These are phyloP conservation scores for Ariopsis seemanni DNA, from an alignment of 2,113 vertebrate species.

Conservation along the genomic window DNA sequence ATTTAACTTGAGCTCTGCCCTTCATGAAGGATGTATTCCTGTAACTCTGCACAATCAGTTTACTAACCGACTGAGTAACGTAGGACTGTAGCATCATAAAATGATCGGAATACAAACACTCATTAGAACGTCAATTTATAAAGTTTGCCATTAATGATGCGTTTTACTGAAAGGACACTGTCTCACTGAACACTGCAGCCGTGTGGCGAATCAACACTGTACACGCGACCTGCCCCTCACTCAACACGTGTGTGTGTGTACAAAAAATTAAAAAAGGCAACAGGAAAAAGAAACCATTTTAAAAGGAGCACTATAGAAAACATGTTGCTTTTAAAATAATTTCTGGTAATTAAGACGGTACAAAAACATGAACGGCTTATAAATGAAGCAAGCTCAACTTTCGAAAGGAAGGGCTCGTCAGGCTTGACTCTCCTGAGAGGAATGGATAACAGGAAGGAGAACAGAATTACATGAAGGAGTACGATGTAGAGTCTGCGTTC, in stretches of 20 bases:
- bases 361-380: background rate
- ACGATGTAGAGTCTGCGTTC: slow-evolving; percentile 14
- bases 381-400: slow-evolving; percentile 19
- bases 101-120: no score
- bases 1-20: no score
- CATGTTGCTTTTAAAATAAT: slow-evolving; percentile 44
- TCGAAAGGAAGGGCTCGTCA: slow-evolving; percentile 6
- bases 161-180: background rate
- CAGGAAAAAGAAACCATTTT: slow-evolving; percentile 12
- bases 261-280: background rate
- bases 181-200: slow-evolving; percentile 16
- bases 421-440: slow-evolving; percentile 5
- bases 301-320: slow-evolving; percentile 40
- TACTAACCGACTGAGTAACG: background rate
- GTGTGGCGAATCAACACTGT: slow-evolving; percentile 30
- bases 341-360: slow-evolving; percentile 25
- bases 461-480: slow-evolving; percentile 4
- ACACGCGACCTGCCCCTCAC: slow-evolving; percentile 30
- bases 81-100: background rate
- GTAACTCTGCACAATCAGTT: background rate
- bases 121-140: background rate
- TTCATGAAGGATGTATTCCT: background rate
- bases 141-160: background rate
- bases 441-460: background rate
- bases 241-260: slow-evolving; percentile 27